phyloP scores from a whole-genome alignment of 1,140 invertebrate genomes.

The Pararge aegeria region DNA sequence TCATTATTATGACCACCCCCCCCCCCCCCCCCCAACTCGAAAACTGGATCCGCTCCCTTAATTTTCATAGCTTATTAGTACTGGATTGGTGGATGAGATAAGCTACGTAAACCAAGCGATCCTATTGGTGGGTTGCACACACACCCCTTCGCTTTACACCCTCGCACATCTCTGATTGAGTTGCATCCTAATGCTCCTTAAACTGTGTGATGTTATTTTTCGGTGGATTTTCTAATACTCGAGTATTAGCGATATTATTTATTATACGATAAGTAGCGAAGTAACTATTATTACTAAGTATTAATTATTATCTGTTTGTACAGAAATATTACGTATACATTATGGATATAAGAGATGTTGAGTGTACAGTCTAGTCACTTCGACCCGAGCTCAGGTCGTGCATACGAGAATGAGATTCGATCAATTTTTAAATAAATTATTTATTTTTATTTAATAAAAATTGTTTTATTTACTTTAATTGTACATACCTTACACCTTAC shows the following conservation, averaged over 20 bases:
- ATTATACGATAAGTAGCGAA: constrained; percentile 73
- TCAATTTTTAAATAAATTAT: constrained; percentile 71
- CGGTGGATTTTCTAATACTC: constrained; percentile 76
- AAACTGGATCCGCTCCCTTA: no score
- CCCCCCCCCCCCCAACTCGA: no score
- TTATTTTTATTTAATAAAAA: constrained; percentile 67
- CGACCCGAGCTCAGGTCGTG: constrained; percentile 70
- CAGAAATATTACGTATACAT: constrained; percentile 74
- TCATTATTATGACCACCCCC: no score
- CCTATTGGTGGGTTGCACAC: no score
- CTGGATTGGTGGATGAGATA: no score
- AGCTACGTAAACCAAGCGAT: no score
- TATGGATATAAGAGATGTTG: constrained; percentile 64
- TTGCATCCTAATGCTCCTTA: constrained; percentile 50
- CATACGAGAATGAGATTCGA: constrained; percentile 58
- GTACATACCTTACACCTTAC: background rate
- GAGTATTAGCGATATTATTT: constrained; percentile 76
- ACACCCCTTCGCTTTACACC: no score
- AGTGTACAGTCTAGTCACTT: constrained; percentile 77
- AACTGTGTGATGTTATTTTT: constrained; percentile 72
- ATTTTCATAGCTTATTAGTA: no score
- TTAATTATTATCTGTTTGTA: constrained; percentile 74
- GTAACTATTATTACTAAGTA: constrained; percentile 74
- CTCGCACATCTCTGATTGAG: no score
- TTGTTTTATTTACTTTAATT: constrained; percentile 41